Evolutionary conservation across 2,888 invertebrate species (phyloP).

Genomic region (Piscicola geometra): DNA sequence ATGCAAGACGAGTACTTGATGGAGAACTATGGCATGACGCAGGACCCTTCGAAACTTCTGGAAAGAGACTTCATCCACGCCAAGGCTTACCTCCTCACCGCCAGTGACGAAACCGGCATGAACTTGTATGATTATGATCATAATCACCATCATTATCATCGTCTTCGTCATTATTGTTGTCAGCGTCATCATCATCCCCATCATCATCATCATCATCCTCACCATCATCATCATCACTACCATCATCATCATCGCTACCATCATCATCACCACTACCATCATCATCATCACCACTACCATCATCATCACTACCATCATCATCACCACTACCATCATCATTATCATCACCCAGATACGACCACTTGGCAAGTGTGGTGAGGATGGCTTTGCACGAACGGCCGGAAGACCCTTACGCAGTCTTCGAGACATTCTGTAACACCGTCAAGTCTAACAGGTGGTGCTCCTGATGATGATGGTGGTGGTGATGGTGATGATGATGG

Average conservation of each 20-base stretch:
- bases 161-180: too few species aligned
- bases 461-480: too few species aligned
- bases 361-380: constrained; percentile 18
- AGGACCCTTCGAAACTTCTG: constrained; percentile 19
- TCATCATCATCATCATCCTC: too few species aligned
- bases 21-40: constrained; percentile 34
- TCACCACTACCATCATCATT: neutral
- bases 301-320: neutral
- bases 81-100: constrained; percentile 53
- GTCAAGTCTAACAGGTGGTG: constrained; percentile 6
- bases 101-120: constrained; percentile 52
- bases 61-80: constrained; percentile 47
- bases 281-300: neutral
- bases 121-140: constrained; percentile 57
- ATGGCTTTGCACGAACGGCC: constrained; percentile 3
- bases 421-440: constrained; percentile 2
- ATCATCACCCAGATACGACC: constrained; percentile 20
- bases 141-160: too few species aligned
- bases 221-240: too few species aligned
- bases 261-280: too few species aligned
- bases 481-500: too few species aligned
- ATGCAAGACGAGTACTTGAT: constrained; percentile 24
- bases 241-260: too few species aligned
- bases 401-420: constrained; percentile 1
- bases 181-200: too few species aligned